Percentiles rank a stretch among this genome's conserved stretches.
phyloP scores from a whole-genome alignment of 1,140 invertebrate genomes.

The Latrodectus geometricus region DNA sequence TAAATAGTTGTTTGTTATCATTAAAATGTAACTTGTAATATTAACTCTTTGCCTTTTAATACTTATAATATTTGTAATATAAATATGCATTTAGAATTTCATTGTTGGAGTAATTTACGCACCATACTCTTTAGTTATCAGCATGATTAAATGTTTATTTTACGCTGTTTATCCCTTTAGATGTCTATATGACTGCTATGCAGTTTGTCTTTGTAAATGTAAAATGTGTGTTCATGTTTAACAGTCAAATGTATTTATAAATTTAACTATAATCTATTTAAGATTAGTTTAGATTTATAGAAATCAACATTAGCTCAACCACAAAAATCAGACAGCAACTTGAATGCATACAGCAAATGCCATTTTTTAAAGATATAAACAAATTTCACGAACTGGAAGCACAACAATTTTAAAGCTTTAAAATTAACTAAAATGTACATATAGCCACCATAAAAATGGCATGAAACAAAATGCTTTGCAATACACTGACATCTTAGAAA shows the following conservation, averaged over 20 bases:
- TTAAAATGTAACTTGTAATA: too few relatives aligned
- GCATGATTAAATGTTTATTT: neutral
- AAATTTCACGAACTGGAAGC: too few relatives aligned
- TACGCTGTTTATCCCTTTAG: neutral
- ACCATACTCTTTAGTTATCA: neutral
- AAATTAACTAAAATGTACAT: too few relatives aligned
- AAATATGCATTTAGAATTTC: neutral
- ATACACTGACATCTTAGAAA: too few relatives aligned
- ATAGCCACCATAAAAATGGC: too few relatives aligned
- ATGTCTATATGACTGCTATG: constrained; percentile 33
- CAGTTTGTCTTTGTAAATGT: constrained; percentile 11
- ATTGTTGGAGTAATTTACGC: neutral
- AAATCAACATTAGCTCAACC: neutral
- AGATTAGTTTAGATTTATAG: neutral
- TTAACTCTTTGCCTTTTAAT: too few relatives aligned
- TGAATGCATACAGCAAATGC: too few relatives aligned
- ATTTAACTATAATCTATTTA: neutral
- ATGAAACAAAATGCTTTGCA: too few relatives aligned
- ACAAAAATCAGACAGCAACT: too few relatives aligned
- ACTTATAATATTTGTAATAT: neutral
- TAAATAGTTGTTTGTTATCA: too few relatives aligned
- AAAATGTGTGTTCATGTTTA: neutral
- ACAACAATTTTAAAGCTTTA: too few relatives aligned
- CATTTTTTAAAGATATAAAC: too few relatives aligned
- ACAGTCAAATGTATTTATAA: neutral